These are phyloP conservation scores for Catagonus wagneri DNA, from an alignment of 2,113 vertebrate genomes.

Conservation along the genomic window DNA sequence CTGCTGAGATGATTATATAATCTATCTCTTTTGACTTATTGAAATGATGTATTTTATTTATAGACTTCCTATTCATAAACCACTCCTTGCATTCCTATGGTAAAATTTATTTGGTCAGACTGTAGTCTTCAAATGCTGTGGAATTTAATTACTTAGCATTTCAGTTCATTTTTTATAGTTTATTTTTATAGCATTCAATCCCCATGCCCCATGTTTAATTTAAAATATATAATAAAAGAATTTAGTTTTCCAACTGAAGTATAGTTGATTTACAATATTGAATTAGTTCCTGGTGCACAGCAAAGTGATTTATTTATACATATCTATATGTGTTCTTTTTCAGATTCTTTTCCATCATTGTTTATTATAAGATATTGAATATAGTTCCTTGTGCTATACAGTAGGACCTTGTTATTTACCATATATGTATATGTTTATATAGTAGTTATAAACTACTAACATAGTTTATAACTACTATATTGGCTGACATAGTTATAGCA, in stretches of 20 bases:
- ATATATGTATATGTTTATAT: no score
- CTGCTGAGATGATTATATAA: slow-evolving; percentile 36
- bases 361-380: background rate
- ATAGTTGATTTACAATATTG: background rate
- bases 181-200: background rate
- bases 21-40: slow-evolving; percentile 52
- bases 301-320: background rate
- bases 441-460: no score
- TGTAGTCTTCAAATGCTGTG: background rate
- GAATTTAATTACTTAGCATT: background rate
- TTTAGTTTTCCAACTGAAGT: background rate
- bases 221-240: background rate
- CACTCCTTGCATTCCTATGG: background rate
- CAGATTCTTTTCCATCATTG: background rate
- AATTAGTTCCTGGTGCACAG: background rate
- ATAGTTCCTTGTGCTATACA: background rate
- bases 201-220: background rate
- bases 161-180: background rate
- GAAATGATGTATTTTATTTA: slow-evolving; percentile 45
- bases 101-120: background rate
- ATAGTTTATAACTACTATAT: no score
- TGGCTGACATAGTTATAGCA: no score
- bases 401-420: background rate
- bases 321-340: background rate
- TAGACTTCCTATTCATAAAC: slow-evolving; percentile 44